These are phyloP conservation scores for Crematogaster levior DNA, from an alignment of 2,888 invertebrate genomes.

Conservation along the genomic window DNA sequence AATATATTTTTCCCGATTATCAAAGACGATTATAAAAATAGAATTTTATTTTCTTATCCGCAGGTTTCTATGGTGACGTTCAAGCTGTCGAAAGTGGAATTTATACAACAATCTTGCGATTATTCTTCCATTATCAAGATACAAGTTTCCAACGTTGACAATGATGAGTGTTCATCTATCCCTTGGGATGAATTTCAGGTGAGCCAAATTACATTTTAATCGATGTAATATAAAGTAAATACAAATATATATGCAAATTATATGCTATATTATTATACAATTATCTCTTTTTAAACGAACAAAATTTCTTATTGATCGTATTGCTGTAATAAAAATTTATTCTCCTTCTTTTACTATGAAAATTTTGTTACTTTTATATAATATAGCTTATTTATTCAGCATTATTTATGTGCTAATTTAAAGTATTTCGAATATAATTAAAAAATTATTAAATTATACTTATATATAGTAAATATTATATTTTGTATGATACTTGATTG, in stretches of 20 bases:
- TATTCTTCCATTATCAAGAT: constrained; percentile 89
- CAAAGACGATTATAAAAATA: neutral
- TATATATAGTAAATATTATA: neutral
- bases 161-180: constrained; percentile 95
- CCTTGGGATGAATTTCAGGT: constrained; percentile 98
- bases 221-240: constrained; percentile 23
- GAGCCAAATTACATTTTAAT: constrained; percentile 71
- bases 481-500: constrained; percentile 1
- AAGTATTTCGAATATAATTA: constrained; percentile 9
- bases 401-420: constrained; percentile 24
- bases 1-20: constrained; percentile 9
- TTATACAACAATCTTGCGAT: constrained; percentile 90
- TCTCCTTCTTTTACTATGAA: constrained; percentile 55
- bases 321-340: constrained; percentile 55
- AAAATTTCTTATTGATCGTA: constrained; percentile 49
- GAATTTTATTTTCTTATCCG: constrained; percentile 49
- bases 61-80: constrained; percentile 87
- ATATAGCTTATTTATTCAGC: constrained; percentile 30
- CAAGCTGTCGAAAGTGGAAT: constrained; percentile 91
- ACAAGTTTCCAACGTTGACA: constrained; percentile 90
- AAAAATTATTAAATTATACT: no score
- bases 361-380: constrained; percentile 53
- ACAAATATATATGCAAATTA: constrained; percentile 41
- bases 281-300: constrained; percentile 56
- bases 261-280: constrained; percentile 51